Evolutionary conservation across 2,113 vertebrate genomes (phyloP).

Genomic region (Mus spicilegus): DNA sequence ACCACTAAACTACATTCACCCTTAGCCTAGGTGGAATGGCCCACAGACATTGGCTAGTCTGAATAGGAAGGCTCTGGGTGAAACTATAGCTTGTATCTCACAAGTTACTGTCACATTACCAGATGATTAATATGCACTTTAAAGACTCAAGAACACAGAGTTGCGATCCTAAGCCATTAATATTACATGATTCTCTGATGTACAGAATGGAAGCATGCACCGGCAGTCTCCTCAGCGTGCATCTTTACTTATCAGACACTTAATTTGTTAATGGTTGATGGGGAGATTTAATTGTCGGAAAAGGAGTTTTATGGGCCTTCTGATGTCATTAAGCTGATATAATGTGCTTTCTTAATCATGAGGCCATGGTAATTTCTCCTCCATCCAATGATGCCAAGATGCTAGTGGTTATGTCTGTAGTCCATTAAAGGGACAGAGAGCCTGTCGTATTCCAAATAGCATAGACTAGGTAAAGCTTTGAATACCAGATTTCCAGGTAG

Average conservation of each 20-base stretch:
- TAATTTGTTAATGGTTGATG: slow-evolving; percentile 61
- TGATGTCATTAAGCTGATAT: slow-evolving; percentile 28
- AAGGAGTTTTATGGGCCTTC: slow-evolving; percentile 40
- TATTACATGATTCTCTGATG: slow-evolving; percentile 51
- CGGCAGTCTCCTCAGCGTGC: slow-evolving; percentile 42
- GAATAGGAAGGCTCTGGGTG: neutral
- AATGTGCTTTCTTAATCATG: slow-evolving; percentile 17
- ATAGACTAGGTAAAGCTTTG: neutral
- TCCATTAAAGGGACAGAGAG: neutral
- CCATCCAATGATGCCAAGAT: neutral
- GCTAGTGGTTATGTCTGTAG: slow-evolving; percentile 19
- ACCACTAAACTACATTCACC: neutral
- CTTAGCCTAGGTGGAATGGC: neutral
- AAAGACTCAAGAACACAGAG: slow-evolving; percentile 60
- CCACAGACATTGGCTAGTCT: neutral
- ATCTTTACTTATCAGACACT: slow-evolving; percentile 36
- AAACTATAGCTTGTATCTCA: neutral
- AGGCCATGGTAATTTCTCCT: neutral
- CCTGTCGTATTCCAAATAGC: neutral
- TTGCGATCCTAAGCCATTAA: slow-evolving; percentile 59
- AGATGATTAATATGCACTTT: slow-evolving; percentile 68
- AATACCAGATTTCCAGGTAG: neutral
- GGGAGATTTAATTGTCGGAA: slow-evolving; percentile 51
- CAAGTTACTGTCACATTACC: slow-evolving; percentile 38
- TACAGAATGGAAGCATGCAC: slow-evolving; percentile 50